Evolutionary conservation across 2,888 invertebrate species (phyloP).

Genomic region (Pandemis heparana): DNA sequence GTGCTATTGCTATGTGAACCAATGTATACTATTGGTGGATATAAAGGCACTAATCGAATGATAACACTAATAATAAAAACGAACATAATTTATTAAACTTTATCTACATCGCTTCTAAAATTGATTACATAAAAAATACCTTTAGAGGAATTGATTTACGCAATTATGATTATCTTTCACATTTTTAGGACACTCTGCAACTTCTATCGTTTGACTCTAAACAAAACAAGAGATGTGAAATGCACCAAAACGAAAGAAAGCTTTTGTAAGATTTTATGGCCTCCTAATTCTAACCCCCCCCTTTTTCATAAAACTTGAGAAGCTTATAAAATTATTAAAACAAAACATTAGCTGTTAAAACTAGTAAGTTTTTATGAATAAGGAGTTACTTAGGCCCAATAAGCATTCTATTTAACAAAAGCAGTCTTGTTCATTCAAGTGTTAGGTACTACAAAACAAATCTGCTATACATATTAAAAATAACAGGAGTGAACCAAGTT

Average conservation of each 20-base stretch:
- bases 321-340: too few relatives aligned
- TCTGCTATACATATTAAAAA: background rate
- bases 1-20: too few relatives aligned
- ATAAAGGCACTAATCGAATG: background rate
- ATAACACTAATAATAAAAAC: slow-evolving; percentile 26
- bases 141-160: slow-evolving; percentile 20
- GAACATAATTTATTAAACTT: slow-evolving; percentile 41
- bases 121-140: slow-evolving; percentile 14
- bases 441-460: background rate
- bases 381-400: too few relatives aligned
- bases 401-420: too few relatives aligned
- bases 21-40: too few relatives aligned
- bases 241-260: background rate
- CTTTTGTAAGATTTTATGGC: too few relatives aligned
- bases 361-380: too few relatives aligned
- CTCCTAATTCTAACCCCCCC: too few relatives aligned
- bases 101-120: slow-evolving; percentile 28
- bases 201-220: background rate
- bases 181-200: background rate
- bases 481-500: background rate
- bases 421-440: background rate
- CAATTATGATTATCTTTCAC: background rate
- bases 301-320: too few relatives aligned
- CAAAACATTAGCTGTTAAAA: too few relatives aligned
- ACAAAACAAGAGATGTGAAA: background rate